Evolutionary conservation across 2,888 invertebrate genomes (phyloP), one percentile per base, ranked within the genome.

Genomic region (Peribatodes rhomboidaria): DNA sequence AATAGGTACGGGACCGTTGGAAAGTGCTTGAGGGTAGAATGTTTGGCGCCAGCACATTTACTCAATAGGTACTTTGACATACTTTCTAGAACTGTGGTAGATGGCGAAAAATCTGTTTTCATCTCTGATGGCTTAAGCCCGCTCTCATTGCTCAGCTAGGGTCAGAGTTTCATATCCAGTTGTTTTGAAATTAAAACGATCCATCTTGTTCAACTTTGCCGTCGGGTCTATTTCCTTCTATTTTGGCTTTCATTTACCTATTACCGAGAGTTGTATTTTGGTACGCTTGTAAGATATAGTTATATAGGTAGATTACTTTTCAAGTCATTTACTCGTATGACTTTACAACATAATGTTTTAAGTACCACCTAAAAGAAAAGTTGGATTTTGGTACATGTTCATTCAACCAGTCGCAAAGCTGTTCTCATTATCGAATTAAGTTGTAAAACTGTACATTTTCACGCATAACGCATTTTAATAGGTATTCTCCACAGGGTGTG

Each of bases 401-500:
- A 3, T 35, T 16, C n/a, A 35, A 22, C 16, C 22, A 49, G 35
- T n/a, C 18, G 13, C n/a, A 39, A 22, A 39, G 10, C 11, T 50
- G 10, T n/a, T 31, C 27, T 44, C 20, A 44, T 49, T 52, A 37
- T 27, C 18, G 35, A 53, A 60, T 60, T 52, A 60, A 52, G 52
- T 56, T 6, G n/a, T 16, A 42, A 44, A 59, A 44, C 41, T 42
- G 14, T 16, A 42, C 61, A 67, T 67, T 65, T 67, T 61, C 63
- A 65, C 63, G 61, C 61, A 60, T 53, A 57, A 68, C 63, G 70
- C 63, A 71, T 74, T 76, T 78, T 77, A 81, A 82, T 80, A 82
- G 73, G 76, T 81, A 81, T 83, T 82, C 79, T 81, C 83, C 72
- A 71, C 80, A 82, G 81, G 78, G 74, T 77, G 72, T 77, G 80